Evolutionary conservation across 1,140 invertebrate species (phyloP).

Genomic region (Choristoneura fumiferana): DNA sequence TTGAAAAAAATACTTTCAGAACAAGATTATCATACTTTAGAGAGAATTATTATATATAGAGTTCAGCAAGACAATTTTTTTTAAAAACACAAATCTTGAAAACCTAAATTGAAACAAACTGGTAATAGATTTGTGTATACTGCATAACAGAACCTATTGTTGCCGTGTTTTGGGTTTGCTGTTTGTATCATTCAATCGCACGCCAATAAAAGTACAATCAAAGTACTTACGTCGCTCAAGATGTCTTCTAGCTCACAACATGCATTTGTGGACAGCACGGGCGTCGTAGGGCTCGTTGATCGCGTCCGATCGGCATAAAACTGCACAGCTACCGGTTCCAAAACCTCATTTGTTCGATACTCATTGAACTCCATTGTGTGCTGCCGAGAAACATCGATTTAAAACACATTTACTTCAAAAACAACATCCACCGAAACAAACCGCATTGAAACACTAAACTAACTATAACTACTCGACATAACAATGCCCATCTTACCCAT

Average conservation of each 20-base stretch:
- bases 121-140: too few relatives aligned
- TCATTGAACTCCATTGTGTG: conserved; percentile 73
- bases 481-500: conserved; percentile 59
- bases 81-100: too few relatives aligned
- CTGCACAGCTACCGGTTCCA: conserved; percentile 60
- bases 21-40: too few relatives aligned
- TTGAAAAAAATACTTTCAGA: too few relatives aligned
- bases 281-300: conserved; percentile 56
- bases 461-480: conserved; percentile 25
- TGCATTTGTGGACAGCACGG: conserved; percentile 58
- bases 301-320: conserved; percentile 57
- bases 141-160: too few relatives aligned
- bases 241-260: conserved; percentile 71
- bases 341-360: conserved; percentile 64
- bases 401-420: conserved; percentile 43
- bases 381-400: conserved; percentile 55
- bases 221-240: conserved; percentile 70
- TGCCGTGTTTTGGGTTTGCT: background rate
- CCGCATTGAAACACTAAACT: conserved; percentile 34
- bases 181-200: background rate
- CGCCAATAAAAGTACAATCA: background rate
- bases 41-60: too few relatives aligned
- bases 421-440: conserved; percentile 34
- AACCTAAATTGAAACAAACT: too few relatives aligned
- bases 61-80: too few relatives aligned